phyloP scores from a whole-genome alignment of 2,797 vertebrate species.

The Artibeus lituratus region DNA sequence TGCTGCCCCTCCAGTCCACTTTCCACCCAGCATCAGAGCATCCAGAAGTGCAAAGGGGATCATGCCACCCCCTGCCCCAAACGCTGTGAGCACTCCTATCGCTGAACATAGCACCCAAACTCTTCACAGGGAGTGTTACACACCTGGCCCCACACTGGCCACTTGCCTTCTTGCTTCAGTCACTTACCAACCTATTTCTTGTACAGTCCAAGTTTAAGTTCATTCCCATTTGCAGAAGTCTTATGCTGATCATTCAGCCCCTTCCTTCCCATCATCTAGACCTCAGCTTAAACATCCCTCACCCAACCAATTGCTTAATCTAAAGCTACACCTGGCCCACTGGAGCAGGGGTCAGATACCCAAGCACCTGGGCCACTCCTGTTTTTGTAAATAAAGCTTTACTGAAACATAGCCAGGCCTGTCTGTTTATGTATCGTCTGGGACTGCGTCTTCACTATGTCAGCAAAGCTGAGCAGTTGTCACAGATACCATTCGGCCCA shows the following conservation, averaged over 20 bases:
- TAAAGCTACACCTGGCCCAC: neutral
- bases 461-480: neutral
- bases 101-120: neutral
- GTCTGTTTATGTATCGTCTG: neutral
- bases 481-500: neutral
- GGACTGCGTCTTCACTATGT: neutral
- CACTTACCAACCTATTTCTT: neutral
- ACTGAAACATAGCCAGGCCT: neutral
- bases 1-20: neutral
- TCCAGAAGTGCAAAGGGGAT: neutral
- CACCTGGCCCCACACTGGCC: neutral
- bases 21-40: rapidly evolving
- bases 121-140: neutral
- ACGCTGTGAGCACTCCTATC: neutral
- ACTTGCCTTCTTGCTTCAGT: neutral
- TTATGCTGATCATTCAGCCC: neutral
- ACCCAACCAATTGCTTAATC: neutral
- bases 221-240: neutral
- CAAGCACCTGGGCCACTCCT: neutral
- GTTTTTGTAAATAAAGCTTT: neutral
- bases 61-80: neutral
- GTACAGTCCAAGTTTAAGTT: neutral
- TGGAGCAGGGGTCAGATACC: neutral
- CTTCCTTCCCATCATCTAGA: neutral
- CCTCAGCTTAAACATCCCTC: neutral